Percentiles rank a stretch among this genome's conserved stretches.
Evolutionary conservation across 2,797 vertebrate species (phyloP).

Genomic region (Lepus oiostolus): DNA sequence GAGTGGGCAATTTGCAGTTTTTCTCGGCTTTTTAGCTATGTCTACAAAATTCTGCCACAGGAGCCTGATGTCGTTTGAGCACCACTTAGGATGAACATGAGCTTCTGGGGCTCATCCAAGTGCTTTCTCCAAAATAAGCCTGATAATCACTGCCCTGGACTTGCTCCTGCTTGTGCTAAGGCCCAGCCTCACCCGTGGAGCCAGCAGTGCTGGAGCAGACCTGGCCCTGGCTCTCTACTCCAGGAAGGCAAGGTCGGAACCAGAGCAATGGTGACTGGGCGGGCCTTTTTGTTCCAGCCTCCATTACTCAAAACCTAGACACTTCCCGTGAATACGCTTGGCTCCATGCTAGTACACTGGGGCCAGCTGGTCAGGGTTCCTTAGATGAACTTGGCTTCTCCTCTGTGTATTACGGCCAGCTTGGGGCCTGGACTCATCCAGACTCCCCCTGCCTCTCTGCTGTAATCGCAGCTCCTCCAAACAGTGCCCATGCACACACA

Average conservation of each 20-base stretch:
- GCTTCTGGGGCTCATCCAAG: background rate
- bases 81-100: background rate
- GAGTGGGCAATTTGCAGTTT: background rate
- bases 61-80: background rate
- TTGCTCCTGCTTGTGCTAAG: background rate
- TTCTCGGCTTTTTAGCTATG: conserved; percentile 18
- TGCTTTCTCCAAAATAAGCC: conserved; percentile 28
- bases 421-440: background rate
- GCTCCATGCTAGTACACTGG: background rate
- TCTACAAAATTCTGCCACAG: conserved; percentile 29
- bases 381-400: background rate
- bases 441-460: background rate
- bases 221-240: background rate
- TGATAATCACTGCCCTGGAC: background rate
- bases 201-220: background rate
- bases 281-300: background rate
- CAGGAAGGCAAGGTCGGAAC: background rate
- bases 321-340: background rate
- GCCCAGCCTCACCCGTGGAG: background rate
- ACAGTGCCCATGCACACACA: too few relatives aligned
- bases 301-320: conserved; percentile 1
- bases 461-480: background rate
- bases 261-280: background rate
- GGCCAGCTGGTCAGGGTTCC: conserved; percentile 14
- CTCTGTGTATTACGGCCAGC: background rate